These are phyloP conservation scores for Eumeta japonica DNA, from an alignment of 1,140 invertebrate genomes.

Conservation along the genomic window DNA sequence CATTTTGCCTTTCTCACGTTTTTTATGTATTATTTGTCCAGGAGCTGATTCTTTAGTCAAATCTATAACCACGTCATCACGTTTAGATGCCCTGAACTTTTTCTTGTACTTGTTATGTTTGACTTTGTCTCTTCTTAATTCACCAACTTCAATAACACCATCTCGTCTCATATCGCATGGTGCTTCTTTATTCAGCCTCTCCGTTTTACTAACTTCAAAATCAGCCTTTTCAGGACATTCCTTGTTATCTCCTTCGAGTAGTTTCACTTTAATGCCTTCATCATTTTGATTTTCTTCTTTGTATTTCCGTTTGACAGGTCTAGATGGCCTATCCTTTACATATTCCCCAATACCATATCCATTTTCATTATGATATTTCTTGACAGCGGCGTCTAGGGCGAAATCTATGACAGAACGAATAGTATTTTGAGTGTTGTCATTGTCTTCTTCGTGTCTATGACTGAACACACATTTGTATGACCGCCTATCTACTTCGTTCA, in stretches of 20 bases:
- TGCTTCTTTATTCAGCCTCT: too few relatives aligned
- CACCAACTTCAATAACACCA: not conserved
- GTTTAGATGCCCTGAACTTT: too few relatives aligned
- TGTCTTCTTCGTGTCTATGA: constrained; percentile 9
- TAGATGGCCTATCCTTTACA: too few relatives aligned
- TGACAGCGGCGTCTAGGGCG: constrained; percentile 9
- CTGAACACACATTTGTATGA: constrained; percentile 11
- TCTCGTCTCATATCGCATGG: not conserved
- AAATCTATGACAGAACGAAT: constrained; percentile 13
- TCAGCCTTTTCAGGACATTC: too few relatives aligned
- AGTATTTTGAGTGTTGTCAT: constrained; percentile 5
- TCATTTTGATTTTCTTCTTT: constrained; percentile 11
- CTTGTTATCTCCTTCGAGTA: too few relatives aligned
- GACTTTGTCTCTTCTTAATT: constrained; percentile 4
- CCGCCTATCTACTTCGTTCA: constrained; percentile 26
- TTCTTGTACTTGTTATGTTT: constrained; percentile 7
- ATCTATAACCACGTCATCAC: too few relatives aligned
- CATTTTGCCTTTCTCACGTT: constrained; percentile 6
- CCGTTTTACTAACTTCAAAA: too few relatives aligned
- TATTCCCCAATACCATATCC: too few relatives aligned
- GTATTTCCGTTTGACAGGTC: constrained; percentile 1
- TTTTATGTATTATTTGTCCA: constrained; percentile 2
- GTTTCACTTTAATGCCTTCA: constrained; percentile 9
- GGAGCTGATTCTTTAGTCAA: too few relatives aligned
- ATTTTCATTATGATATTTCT: too few relatives aligned